These are phyloP conservation scores for Baccha elongata DNA, from an alignment of 2,888 invertebrate genomes.

Conservation along the genomic window DNA sequence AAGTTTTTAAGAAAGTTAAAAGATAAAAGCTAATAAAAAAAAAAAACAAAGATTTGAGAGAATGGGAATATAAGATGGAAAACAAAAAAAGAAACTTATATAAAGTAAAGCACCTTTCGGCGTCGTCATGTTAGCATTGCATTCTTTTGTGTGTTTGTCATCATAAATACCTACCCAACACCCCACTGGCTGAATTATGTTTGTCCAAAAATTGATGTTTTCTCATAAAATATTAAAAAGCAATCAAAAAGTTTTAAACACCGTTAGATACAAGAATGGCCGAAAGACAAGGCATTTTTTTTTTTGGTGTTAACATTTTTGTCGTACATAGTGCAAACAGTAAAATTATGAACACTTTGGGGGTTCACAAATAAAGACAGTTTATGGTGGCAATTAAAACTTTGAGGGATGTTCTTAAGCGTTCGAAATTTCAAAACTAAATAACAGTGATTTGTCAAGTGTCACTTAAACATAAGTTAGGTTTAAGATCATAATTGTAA, in stretches of 20 bases:
- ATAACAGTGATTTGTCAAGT: too few species aligned
- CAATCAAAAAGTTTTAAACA: slow-evolving; percentile 61
- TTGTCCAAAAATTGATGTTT: slow-evolving; percentile 18
- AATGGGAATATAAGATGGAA: not conserved
- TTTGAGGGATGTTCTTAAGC: too few species aligned
- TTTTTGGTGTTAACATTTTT: too few species aligned
- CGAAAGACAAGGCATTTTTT: too few species aligned
- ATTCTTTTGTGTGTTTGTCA: slow-evolving; percentile 15
- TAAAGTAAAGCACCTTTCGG: slow-evolving; percentile 16
- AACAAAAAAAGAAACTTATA: not conserved
- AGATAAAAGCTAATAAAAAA: slow-evolving; percentile 44
- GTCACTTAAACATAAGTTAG: too few species aligned
- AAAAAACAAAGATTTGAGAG: slow-evolving; percentile 31
- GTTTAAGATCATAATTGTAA: too few species aligned
- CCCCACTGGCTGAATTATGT: slow-evolving; percentile 10
- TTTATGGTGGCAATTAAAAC: too few species aligned
- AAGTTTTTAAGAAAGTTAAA: slow-evolving; percentile 52
- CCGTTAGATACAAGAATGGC: slow-evolving; percentile 4
- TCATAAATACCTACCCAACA: not conserved
- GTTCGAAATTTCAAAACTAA: too few species aligned
- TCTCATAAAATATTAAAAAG: slow-evolving; percentile 59
- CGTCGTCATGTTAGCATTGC: slow-evolving; percentile 22
- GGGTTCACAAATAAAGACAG: too few species aligned
- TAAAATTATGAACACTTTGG: too few species aligned
- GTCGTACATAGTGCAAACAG: too few species aligned